A percentile compares a stretch with the other conserved stretches of the same genome.
These are phyloP conservation scores for Tribolium madens DNA, from an alignment of 1,140 invertebrate genomes.

Conservation along the genomic window DNA sequence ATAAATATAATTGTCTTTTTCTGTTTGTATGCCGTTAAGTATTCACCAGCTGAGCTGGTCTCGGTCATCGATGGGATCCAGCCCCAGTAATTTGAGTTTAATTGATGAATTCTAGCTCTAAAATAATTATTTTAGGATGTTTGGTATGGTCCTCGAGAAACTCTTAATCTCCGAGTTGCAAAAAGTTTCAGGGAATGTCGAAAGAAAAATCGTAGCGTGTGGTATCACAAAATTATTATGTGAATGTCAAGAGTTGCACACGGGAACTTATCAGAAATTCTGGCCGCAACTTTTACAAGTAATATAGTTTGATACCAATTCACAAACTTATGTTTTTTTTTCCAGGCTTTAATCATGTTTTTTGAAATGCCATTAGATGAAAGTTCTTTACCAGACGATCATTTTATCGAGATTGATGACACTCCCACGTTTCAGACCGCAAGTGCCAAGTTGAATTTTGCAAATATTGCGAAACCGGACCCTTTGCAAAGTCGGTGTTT, in stretches of 20 bases:
- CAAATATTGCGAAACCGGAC: conserved; percentile 80
- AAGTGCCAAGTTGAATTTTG: conserved; percentile 90
- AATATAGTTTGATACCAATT: conserved; percentile 44
- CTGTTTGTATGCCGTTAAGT: conserved; percentile 84
- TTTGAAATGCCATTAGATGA: conserved; percentile 92
- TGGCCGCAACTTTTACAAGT: conserved; percentile 78
- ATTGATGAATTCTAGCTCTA: conserved; percentile 12
- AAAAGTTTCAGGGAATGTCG: conserved; percentile 84
- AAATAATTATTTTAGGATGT: conserved; percentile 78
- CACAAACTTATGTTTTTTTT: conserved; percentile 53
- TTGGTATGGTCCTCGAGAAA: conserved; percentile 93
- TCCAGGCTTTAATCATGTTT: conserved; percentile 83
- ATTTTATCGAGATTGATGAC: conserved; percentile 89
- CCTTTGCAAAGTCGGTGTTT: conserved; percentile 67
- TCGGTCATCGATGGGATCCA: conserved; percentile 89
- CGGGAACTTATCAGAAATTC: conserved; percentile 73
- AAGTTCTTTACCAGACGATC: conserved; percentile 82
- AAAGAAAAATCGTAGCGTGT: conserved; percentile 90
- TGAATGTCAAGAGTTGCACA: conserved; percentile 77
- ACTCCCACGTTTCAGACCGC: conserved; percentile 88
- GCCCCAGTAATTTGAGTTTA: conserved; percentile 74
- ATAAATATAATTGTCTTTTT: conserved; percentile 92
- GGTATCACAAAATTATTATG: conserved; percentile 89
- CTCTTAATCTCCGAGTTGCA: conserved; percentile 88
- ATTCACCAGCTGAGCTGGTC: conserved; percentile 79